These are phyloP conservation scores for Drosophila nr. perissopoda DNA, from an alignment of 2,888 invertebrate genomes.

Conservation along the genomic window DNA sequence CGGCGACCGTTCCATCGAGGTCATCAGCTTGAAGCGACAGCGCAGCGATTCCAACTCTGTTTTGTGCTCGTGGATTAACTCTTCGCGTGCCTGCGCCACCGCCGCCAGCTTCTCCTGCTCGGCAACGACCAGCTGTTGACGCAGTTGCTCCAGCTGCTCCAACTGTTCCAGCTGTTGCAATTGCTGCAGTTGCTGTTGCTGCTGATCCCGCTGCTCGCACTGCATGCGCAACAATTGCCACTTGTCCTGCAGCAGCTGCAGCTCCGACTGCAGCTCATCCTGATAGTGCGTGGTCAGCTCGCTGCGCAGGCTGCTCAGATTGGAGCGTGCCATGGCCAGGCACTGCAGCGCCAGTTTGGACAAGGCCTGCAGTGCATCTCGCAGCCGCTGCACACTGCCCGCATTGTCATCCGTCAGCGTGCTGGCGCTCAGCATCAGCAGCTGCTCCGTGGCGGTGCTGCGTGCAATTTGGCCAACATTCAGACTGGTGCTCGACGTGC, in stretches of 20 bases:
- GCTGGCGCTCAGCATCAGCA: conserved; percentile 78
- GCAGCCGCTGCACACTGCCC: conserved; percentile 88
- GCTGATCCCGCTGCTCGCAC: conserved; percentile 86
- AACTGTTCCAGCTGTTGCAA: conserved; percentile 2
- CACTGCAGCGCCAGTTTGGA: conserved; percentile 87
- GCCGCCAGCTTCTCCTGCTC: conserved; percentile 86
- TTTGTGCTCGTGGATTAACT: conserved; percentile 90
- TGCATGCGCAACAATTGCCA: conserved; percentile 87
- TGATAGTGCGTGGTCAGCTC: conserved; percentile 86
- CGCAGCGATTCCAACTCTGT: conserved; percentile 91
- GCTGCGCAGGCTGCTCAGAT: conserved; percentile 86
- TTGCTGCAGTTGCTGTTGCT: conserved; percentile 48
- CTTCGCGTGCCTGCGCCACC: conserved; percentile 89
- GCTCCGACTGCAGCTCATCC: conserved; percentile 85
- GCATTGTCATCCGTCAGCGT: conserved; percentile 86
- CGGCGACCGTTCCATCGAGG: conserved; percentile 91
- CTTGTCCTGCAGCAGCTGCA: conserved; percentile 86
- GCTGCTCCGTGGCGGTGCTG: conserved; percentile 79
- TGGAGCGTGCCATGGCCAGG: conserved; percentile 87
- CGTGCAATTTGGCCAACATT: conserved; percentile 67
- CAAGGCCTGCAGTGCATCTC: conserved; percentile 84
- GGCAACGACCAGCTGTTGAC: conserved; percentile 74
- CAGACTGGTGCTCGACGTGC: conserved; percentile 70
- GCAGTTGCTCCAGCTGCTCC: conserved; percentile 66
- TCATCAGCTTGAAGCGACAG: conserved; percentile 90